A percentile compares a stretch with the other conserved stretches of the same genome.
Evolutionary conservation across 1,140 invertebrate genomes (phyloP).

Genomic region (Drosophila bocki): DNA sequence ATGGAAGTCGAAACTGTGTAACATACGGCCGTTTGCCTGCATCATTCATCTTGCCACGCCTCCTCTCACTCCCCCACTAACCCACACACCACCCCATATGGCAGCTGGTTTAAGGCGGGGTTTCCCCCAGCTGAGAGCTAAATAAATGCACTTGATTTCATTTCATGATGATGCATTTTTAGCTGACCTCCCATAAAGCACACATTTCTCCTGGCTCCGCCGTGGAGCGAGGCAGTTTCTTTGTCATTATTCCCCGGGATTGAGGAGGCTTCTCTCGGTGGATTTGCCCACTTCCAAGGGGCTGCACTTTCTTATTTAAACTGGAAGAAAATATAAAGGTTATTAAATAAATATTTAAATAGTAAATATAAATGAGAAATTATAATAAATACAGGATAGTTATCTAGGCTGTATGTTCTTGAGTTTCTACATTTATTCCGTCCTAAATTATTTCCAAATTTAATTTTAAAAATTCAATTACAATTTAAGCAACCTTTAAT

Average conservation of each 20-base stretch:
- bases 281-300: background rate
- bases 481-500: background rate
- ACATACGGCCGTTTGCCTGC: slow-evolving; percentile 56
- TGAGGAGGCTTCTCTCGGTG: slow-evolving; percentile 2
- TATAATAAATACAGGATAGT: too few relatives aligned
- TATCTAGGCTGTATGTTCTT: background rate
- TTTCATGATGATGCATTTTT: slow-evolving; percentile 79
- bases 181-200: slow-evolving; percentile 46
- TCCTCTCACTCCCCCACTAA: background rate
- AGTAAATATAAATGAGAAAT: background rate
- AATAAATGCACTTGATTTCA: slow-evolving; percentile 83
- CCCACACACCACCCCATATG: slow-evolving; percentile 13
- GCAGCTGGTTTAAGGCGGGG: slow-evolving; percentile 10
- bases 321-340: background rate
- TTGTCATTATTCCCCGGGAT: slow-evolving; percentile 60
- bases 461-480: background rate
- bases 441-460: background rate
- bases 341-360: background rate
- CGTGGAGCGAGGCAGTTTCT: slow-evolving; percentile 51
- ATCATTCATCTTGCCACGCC: slow-evolving; percentile 77
- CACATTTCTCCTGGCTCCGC: slow-evolving; percentile 23
- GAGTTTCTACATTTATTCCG: accelerated
- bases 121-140: slow-evolving; percentile 26
- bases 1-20: slow-evolving; percentile 61
- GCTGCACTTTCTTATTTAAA: background rate